Percentiles rank a stretch among this genome's conserved stretches.
phyloP scores from a whole-genome alignment of 2,113 vertebrate genomes.

The Turdus rufiventris region DNA sequence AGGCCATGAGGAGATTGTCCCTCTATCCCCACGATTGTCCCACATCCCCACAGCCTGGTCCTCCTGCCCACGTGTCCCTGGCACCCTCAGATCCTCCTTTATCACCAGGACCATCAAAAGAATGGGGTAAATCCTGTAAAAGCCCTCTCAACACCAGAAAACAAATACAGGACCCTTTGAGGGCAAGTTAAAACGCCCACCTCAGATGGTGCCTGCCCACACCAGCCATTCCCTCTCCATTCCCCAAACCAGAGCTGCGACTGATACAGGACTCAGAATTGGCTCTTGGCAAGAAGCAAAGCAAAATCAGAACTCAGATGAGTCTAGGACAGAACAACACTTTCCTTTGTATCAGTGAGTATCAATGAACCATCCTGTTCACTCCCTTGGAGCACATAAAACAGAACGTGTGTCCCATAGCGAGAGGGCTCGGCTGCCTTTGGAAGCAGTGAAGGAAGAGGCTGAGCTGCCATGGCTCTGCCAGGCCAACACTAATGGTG shows the following conservation, averaged over 20 bases:
- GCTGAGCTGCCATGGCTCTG: background rate
- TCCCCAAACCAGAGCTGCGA: fast-evolving
- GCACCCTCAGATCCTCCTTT: background rate
- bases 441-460: background rate
- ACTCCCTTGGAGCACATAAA: background rate
- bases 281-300: background rate
- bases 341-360: background rate
- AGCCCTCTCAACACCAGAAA: background rate
- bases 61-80: fast-evolving
- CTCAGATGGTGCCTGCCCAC: fast-evolving
- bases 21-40: background rate
- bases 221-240: background rate
- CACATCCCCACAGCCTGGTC: background rate
- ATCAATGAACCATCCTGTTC: background rate
- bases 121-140: background rate
- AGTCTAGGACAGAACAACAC: background rate
- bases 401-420: fast-evolving
- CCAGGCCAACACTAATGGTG: fast-evolving
- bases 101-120: background rate
- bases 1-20: fast-evolving
- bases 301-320: background rate
- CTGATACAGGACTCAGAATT: background rate
- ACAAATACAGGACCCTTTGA: fast-evolving
- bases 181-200: fast-evolving
- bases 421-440: background rate